Evolutionary conservation across 2,797 vertebrate species (phyloP).

Genomic region (Megalops cyprinoides): DNA sequence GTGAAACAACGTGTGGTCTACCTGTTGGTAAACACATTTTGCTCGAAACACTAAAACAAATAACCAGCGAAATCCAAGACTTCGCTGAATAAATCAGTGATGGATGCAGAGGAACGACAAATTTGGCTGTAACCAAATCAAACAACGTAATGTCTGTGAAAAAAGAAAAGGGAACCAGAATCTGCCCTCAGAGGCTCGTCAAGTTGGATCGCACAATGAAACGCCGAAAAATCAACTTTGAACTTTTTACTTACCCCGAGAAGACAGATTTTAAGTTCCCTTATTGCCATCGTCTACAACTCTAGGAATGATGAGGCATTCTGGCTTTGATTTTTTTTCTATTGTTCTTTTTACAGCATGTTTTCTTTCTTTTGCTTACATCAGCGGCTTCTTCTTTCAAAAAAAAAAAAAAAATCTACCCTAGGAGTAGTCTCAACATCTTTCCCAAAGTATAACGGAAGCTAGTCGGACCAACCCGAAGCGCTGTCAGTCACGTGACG

Average conservation of each 20-base stretch:
- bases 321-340: conserved; percentile 15
- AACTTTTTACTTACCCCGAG: conserved; percentile 86
- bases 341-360: conserved; percentile 59
- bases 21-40: background rate
- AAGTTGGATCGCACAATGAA: background rate
- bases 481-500: conserved; percentile 51
- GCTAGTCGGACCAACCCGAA: conserved; percentile 44
- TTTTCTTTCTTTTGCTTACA: conserved; percentile 37
- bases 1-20: background rate
- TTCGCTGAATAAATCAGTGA: background rate
- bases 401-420: conserved; percentile 56
- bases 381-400: background rate
- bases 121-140: background rate
- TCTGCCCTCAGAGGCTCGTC: background rate
- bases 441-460: conserved; percentile 54
- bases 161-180: background rate
- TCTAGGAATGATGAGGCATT: conserved; percentile 53
- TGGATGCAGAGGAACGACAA: background rate
- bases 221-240: conserved; percentile 4
- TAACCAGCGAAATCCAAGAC: background rate
- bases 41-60: background rate
- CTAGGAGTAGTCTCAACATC: conserved; percentile 52
- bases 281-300: conserved; percentile 81
- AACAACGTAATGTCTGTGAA: background rate
- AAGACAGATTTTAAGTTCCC: conserved; percentile 97